Base-by-base conservation (phyloP, 2,113 vertebrate species). In the Scortum barcoo region DNA sequence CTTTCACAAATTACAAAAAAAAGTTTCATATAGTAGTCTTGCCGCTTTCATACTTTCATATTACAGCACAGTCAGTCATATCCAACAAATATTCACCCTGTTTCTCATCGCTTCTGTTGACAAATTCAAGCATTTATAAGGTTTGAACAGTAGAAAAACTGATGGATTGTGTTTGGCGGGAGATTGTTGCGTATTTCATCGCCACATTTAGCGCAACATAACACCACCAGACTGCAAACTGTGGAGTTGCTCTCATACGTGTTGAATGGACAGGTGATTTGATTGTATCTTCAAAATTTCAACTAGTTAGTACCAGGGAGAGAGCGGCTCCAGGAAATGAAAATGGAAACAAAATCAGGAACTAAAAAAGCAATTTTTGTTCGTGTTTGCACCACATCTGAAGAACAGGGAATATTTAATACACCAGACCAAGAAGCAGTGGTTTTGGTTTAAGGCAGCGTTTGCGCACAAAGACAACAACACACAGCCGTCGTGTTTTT, bases 1-100 rank as follows among this genome's bases (percentile, higher is more conserved):
- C 16, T 28, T 58, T 75, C 57, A 67, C 40, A 83, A 73, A 72
- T 61, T 33, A 20, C 67, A 17, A 8, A 46, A 7, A 33, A 20
- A n/a, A 56, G 60, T 66, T 46, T 66, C 63, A 10, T 12, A 17
- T 36, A 12, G 1, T 13, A 44, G 30, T 56, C 13, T 61, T 30
- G 30, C 58, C 76, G 28, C 20, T 26, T 62, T 70, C 40, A 77
- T 28, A 3, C 19, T 46, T 57, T 8, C 28, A 0, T 5, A 2
- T 12, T 4, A 33, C 16, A 24, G 28, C 8, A 10, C 1, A 40
- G n/a, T 30, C 46, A 17, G 19, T 57, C 33, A 11, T 13, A 38
- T 60, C 14, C 30, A 11, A 7, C 22, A 57, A 28, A 57, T 57
- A 63, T 63, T 14, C 16, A 20, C 16, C 48, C 42, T 1, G 5